phyloP scores from a whole-genome alignment of 2,888 invertebrate genomes.

The Pomacea canaliculata region DNA sequence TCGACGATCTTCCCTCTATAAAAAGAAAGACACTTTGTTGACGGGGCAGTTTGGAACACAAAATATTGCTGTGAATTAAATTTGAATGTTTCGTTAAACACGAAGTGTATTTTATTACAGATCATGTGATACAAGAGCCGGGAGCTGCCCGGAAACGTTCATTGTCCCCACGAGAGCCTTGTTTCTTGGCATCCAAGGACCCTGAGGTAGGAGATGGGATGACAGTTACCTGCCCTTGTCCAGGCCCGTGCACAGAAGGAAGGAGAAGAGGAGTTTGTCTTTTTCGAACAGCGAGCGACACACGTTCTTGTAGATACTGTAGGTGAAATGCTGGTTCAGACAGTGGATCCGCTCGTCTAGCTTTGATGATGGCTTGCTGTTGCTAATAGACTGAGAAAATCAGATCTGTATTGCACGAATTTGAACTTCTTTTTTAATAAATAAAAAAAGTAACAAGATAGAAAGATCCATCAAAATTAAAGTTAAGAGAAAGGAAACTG shows the following conservation, averaged over 20 bases:
- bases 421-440: background rate
- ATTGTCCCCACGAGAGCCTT: too few species aligned
- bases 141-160: too few species aligned
- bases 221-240: slow-evolving; percentile 61
- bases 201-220: too few species aligned
- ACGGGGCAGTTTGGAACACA: background rate
- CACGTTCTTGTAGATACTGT: slow-evolving; percentile 74
- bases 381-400: slow-evolving; percentile 78
- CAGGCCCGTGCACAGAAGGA: slow-evolving; percentile 67
- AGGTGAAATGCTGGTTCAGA: slow-evolving; percentile 70
- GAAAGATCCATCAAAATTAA: too few species aligned
- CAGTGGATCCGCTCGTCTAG: slow-evolving; percentile 71
- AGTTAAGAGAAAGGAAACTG: too few species aligned
- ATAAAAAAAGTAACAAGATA: too few species aligned
- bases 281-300: slow-evolving; percentile 71
- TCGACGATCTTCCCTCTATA: slow-evolving; percentile 75
- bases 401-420: background rate
- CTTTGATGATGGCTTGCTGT: slow-evolving; percentile 79
- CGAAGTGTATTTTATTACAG: too few species aligned
- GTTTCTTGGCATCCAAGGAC: too few species aligned
- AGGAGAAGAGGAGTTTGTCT: slow-evolving; percentile 70
- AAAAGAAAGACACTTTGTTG: background rate
- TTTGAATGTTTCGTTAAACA: background rate
- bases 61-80: background rate
- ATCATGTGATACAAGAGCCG: too few species aligned